These are phyloP conservation scores for Cenopis cana DNA, from an alignment of 2,888 invertebrate species.

Conservation along the genomic window DNA sequence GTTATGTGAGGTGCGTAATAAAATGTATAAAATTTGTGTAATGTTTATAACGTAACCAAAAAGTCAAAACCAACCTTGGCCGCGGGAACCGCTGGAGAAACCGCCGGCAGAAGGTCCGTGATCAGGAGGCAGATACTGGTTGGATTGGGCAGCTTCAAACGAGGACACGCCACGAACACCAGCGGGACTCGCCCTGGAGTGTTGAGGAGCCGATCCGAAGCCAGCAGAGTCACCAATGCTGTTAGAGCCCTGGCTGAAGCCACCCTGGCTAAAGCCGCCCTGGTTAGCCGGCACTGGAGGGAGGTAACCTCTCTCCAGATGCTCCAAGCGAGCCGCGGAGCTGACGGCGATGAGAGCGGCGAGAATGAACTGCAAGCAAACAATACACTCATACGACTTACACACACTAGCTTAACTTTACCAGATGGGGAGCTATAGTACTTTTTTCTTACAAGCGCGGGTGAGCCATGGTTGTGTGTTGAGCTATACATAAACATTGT, in stretches of 20 bases:
- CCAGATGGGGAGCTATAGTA: conserved; percentile 28
- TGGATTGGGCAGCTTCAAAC: conserved; percentile 66
- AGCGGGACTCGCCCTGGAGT: conserved; percentile 17
- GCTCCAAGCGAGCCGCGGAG: conserved; percentile 73
- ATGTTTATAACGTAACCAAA: neutral
- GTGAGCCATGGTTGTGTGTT: no score
- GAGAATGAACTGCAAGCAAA: conserved; percentile 66
- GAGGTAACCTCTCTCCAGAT: conserved; percentile 74
- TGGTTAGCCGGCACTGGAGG: conserved; percentile 63
- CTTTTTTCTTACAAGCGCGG: no score
- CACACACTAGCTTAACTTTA: conserved; percentile 7
- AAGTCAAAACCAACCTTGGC: conserved; percentile 31
- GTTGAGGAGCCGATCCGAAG: conserved; percentile 46
- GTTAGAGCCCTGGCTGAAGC: conserved; percentile 44
- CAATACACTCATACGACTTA: conserved; percentile 20
- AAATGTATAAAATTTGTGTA: no score
- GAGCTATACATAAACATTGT: no score
- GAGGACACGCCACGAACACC: conserved; percentile 48
- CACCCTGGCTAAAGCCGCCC: conserved; percentile 6
- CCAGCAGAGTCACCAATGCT: conserved; percentile 49
- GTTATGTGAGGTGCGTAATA: no score
- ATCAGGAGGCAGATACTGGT: conserved; percentile 76
- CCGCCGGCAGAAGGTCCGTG: conserved; percentile 57
- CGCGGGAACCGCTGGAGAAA: conserved; percentile 26
- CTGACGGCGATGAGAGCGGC: conserved; percentile 70